Conservation (phyloP, 1,140 invertebrate species). For the Drosophila setifemur region DNA sequence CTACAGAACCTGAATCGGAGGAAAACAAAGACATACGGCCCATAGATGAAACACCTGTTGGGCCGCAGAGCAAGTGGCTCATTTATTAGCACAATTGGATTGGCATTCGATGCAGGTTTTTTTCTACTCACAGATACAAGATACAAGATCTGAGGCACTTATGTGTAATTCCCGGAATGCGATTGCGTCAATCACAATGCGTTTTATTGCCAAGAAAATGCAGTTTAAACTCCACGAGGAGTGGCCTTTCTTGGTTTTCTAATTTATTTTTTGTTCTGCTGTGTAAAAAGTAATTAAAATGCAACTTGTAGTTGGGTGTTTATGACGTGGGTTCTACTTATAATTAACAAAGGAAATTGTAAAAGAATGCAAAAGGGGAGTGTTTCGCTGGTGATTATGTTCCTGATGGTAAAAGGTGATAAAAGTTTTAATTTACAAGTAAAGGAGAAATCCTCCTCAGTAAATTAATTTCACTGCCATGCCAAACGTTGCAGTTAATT, state of each 20-base stretch:
- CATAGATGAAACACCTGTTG: slow-evolving; percentile 54
- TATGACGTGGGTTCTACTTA: slow-evolving; percentile 20
- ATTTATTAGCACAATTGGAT: slow-evolving; percentile 63
- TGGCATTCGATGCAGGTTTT: slow-evolving; percentile 25
- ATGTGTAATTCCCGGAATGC: slow-evolving; percentile 54
- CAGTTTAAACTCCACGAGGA: neutral
- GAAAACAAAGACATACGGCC: slow-evolving; percentile 31
- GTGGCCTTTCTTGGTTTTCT: slow-evolving; percentile 13
- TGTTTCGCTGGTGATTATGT: slow-evolving; percentile 13
- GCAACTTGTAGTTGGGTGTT: slow-evolving; percentile 51
- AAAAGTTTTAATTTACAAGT: slow-evolving; percentile 17
- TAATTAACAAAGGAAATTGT: slow-evolving; percentile 14
- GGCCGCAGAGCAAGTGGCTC: slow-evolving; percentile 50
- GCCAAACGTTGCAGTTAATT: neutral
- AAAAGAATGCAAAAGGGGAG: too few relatives aligned
- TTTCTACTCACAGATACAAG: slow-evolving; percentile 9
- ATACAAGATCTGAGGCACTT: neutral
- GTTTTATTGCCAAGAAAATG: slow-evolving; percentile 47
- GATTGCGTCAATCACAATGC: slow-evolving; percentile 50
- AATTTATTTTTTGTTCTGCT: slow-evolving; percentile 5
- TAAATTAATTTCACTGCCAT: slow-evolving; percentile 10
- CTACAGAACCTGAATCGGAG: neutral
- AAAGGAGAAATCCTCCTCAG: neutral
- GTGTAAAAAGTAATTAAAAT: slow-evolving; percentile 50
- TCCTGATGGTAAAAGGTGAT: slow-evolving; percentile 1